These are phyloP conservation scores for Eupithecia dodoneata DNA, from an alignment of 2,888 invertebrate genomes.

Conservation along the genomic window DNA sequence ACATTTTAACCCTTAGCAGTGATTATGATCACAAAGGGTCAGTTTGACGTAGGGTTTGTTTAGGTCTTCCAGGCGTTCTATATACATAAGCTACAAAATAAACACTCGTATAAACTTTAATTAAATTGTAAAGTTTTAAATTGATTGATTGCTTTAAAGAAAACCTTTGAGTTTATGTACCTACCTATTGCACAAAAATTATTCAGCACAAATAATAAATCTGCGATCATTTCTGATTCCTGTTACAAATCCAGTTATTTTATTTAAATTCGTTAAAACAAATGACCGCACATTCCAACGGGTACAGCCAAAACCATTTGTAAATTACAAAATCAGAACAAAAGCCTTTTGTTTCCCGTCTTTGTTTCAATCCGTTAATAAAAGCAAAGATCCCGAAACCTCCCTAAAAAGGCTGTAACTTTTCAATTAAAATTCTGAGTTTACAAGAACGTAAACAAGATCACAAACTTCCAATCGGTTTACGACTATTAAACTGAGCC, in stretches of 20 bases:
- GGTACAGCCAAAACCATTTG: slow-evolving; percentile 16
- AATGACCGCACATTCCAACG: slow-evolving; percentile 13
- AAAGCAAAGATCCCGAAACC: slow-evolving; percentile 31
- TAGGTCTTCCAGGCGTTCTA: not conserved
- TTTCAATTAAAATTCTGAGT: slow-evolving; percentile 38
- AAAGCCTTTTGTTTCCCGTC: slow-evolving; percentile 21
- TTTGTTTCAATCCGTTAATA: slow-evolving; percentile 33
- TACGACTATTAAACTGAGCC: slow-evolving; percentile 44
- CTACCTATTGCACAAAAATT: not conserved
- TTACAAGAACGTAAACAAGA: slow-evolving; percentile 40
- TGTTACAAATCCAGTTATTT: not conserved
- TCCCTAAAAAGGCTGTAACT: slow-evolving; percentile 33
- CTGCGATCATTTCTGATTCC: not conserved
- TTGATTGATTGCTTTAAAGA: not conserved
- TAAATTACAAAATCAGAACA: slow-evolving; percentile 26
- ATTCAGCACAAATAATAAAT: not conserved
- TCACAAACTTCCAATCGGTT: slow-evolving; percentile 45
- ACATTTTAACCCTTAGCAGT: not conserved
- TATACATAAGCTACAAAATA: not conserved
- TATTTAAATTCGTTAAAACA: not conserved
- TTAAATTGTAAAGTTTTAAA: not conserved
- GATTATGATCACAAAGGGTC: not conserved
- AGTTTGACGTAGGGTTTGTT: not conserved
- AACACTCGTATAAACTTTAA: not conserved
- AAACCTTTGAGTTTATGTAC: not conserved